These are phyloP conservation scores for Pseudopodoces humilis DNA, from an alignment of 2,113 vertebrate species.

Conservation along the genomic window DNA sequence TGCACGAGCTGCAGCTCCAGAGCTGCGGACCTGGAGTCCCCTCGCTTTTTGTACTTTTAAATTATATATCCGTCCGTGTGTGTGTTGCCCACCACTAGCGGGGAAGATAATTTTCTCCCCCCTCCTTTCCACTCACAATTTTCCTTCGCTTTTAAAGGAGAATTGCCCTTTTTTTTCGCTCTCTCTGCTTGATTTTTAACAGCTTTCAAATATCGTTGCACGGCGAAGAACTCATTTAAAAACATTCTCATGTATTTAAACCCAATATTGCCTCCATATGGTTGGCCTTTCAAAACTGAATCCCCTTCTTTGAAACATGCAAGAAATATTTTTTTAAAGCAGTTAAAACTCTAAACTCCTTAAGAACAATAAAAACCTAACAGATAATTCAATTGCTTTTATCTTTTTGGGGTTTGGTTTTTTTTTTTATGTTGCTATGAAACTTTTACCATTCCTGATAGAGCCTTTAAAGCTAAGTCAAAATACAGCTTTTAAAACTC, in stretches of 20 bases:
- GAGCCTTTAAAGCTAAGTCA: not conserved
- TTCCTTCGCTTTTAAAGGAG: not conserved
- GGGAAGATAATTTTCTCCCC: not conserved
- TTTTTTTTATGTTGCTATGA: not conserved
- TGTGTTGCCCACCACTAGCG: not conserved
- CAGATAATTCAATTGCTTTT: not conserved
- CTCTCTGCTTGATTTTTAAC: not conserved
- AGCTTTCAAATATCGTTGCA: not conserved
- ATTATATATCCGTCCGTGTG: not conserved
- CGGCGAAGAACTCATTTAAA: not conserved
- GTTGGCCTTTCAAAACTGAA: conserved; percentile 8
- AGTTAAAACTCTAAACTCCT: not conserved
- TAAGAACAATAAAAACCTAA: not conserved
- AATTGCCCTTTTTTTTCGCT: fast-evolving
- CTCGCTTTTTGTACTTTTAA: conserved; percentile 6
- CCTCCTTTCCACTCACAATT: not conserved
- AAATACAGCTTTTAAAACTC: not conserved
- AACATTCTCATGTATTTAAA: not conserved
- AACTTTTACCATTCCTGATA: conserved; percentile 12
- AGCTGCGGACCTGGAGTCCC: not conserved
- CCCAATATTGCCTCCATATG: conserved; percentile 39
- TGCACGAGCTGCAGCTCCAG: not conserved
- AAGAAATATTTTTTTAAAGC: not conserved
- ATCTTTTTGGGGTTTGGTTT: not conserved
- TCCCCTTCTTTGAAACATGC: not conserved